Evolutionary conservation across 53 echinoderm and acorn worm species (phyloP).

Genomic region (Apostichopus leukothele): DNA sequence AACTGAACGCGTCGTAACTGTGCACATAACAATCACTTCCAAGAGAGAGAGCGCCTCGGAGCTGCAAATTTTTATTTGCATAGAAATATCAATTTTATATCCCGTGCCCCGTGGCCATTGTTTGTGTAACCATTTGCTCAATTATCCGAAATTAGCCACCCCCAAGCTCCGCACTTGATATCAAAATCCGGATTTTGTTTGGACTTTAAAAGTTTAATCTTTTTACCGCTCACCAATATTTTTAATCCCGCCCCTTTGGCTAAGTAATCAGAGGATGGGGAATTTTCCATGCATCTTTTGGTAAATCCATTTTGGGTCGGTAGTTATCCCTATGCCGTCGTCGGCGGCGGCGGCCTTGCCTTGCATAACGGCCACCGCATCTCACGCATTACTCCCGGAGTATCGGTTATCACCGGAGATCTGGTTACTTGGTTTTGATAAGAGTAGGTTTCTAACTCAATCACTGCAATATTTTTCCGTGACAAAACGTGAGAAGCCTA

Average conservation of each 20-base stretch:
- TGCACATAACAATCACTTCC: neutral
- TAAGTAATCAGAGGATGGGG: conserved; percentile 2
- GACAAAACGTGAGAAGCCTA: neutral
- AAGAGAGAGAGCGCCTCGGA: neutral
- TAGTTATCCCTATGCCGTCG: neutral
- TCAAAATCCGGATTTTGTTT: conserved; percentile 29
- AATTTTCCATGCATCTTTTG: conserved; percentile 17
- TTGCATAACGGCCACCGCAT: neutral
- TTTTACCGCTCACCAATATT: neutral
- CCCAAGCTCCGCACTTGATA: conserved; percentile 6
- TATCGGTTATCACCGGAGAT: neutral
- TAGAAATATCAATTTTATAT: conserved; percentile 29
- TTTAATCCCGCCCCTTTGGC: neutral
- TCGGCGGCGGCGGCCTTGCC: neutral
- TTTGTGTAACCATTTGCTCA: conserved; percentile 35
- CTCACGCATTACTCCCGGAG: neutral
- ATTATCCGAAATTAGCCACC: conserved; percentile 39
- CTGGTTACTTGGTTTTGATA: neutral
- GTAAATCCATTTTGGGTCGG: conserved; percentile 3
- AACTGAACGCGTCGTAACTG: neutral
- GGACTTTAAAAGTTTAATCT: neutral
- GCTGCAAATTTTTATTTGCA: neutral
- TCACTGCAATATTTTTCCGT: neutral
- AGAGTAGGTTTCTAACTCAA: neutral
- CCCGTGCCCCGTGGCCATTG: neutral